Evolutionary conservation across 2,888 invertebrate genomes (phyloP).

Genomic region (Conchocele bisecta): DNA sequence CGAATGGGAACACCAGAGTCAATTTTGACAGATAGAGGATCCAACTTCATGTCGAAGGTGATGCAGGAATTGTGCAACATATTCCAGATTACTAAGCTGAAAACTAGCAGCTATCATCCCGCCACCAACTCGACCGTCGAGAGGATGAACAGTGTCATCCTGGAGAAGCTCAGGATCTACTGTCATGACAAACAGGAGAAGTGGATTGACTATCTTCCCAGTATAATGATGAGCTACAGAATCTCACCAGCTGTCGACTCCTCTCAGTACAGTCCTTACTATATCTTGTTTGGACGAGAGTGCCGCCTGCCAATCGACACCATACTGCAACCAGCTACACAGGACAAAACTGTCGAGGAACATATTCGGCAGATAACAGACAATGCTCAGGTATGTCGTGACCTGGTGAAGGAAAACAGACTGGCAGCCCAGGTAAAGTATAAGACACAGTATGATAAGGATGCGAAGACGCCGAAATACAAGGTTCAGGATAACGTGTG

Average conservation of each 20-base stretch:
- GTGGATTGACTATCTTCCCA: slow-evolving; percentile 27
- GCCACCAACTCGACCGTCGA: slow-evolving; percentile 25
- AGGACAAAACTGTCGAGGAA: not conserved
- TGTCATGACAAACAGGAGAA: slow-evolving; percentile 26
- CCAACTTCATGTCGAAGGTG: slow-evolving; percentile 36
- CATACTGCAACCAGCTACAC: not conserved
- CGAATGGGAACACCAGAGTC: slow-evolving; percentile 27
- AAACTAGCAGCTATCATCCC: slow-evolving; percentile 30
- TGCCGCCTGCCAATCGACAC: not conserved
- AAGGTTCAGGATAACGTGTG: not conserved
- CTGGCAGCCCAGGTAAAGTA: not conserved
- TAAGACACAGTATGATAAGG: not conserved
- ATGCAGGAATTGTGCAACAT: slow-evolving; percentile 35
- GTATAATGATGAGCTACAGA: slow-evolving; percentile 36
- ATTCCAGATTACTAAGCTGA: slow-evolving; percentile 18
- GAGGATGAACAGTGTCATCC: slow-evolving; percentile 22
- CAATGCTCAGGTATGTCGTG: not conserved
- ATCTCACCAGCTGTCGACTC: not conserved
- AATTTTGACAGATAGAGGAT: slow-evolving; percentile 47
- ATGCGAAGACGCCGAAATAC: not conserved
- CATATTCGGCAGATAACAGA: not conserved
- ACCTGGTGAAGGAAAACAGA: not conserved
- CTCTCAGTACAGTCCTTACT: not conserved
- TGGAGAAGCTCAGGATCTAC: slow-evolving; percentile 14
- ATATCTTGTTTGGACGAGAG: not conserved